These are phyloP conservation scores for Sialis fuliginosa DNA, from an alignment of 2,888 invertebrate species.

Conservation along the genomic window DNA sequence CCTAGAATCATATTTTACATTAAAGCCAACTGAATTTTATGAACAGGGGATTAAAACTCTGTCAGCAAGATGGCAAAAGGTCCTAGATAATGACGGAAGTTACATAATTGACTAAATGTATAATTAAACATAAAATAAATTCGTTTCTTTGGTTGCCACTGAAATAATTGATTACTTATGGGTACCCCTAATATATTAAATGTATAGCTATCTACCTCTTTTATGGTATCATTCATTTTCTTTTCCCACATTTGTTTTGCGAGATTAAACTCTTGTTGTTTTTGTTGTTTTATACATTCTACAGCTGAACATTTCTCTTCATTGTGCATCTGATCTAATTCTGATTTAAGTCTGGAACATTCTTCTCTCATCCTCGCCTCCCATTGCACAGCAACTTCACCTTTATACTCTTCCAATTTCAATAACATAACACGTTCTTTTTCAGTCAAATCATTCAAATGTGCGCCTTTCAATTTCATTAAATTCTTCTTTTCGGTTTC, in stretches of 20 bases:
- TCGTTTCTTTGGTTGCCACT: too few relatives aligned
- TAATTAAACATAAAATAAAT: too few relatives aligned
- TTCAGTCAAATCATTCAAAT: slow-evolving; percentile 25
- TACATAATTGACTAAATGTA: too few relatives aligned
- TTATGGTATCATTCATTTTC: slow-evolving; percentile 26
- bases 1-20: too few relatives aligned
- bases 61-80: too few relatives aligned
- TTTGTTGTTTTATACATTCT: slow-evolving; percentile 33
- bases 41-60: too few relatives aligned
- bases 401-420: slow-evolving; percentile 29
- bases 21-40: too few relatives aligned
- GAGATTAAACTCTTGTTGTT: slow-evolving; percentile 35
- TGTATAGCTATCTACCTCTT: slow-evolving; percentile 31
- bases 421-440: slow-evolving; percentile 22
- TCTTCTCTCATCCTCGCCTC: slow-evolving; percentile 42
- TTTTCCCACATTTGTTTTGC: slow-evolving; percentile 35
- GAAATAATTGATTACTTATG: too few relatives aligned
- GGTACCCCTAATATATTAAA: too few relatives aligned
- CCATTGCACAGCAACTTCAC: slow-evolving; percentile 40
- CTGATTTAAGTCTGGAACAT: slow-evolving; percentile 39
- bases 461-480: slow-evolving; percentile 22
- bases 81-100: too few relatives aligned
- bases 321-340: slow-evolving; percentile 38
- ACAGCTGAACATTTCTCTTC: slow-evolving; percentile 40
- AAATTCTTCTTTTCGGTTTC: slow-evolving; percentile 25